Evolutionary conservation across 1,140 invertebrate species (phyloP).

Genomic region (Acarapis woodi): DNA sequence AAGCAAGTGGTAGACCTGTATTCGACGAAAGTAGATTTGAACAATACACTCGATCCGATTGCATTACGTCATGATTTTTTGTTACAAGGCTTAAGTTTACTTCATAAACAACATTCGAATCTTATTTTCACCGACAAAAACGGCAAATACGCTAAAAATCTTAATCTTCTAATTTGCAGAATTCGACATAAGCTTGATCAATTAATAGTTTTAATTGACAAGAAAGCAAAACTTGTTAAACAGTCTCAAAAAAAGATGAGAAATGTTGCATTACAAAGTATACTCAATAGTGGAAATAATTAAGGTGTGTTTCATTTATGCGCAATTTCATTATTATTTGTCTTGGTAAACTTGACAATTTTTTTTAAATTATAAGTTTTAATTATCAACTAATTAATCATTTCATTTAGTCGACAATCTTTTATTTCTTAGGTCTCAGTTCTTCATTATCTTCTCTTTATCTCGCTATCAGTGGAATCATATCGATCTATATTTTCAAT

Average conservation of each 20-base stretch:
- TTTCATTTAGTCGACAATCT: too few relatives aligned
- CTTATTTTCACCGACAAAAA: not conserved
- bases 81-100: conserved; percentile 1
- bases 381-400: too few relatives aligned
- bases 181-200: not conserved
- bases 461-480: too few relatives aligned
- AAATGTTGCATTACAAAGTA: conserved; percentile 4
- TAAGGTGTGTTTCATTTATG: too few relatives aligned
- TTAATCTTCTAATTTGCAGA: not conserved
- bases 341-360: too few relatives aligned
- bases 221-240: not conserved
- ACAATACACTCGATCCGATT: not conserved
- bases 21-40: not conserved
- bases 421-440: too few relatives aligned
- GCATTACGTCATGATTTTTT: conserved; percentile 8
- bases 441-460: too few relatives aligned
- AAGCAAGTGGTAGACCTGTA: not conserved
- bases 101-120: conserved; percentile 3
- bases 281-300: too few relatives aligned
- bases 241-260: not conserved
- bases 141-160: not conserved
- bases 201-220: not conserved
- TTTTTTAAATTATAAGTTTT: too few relatives aligned
- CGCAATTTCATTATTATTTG: too few relatives aligned
- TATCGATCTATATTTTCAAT: too few relatives aligned